phyloP scores from a whole-genome alignment of 2,113 vertebrate genomes.

The Plestiodon gilberti region DNA sequence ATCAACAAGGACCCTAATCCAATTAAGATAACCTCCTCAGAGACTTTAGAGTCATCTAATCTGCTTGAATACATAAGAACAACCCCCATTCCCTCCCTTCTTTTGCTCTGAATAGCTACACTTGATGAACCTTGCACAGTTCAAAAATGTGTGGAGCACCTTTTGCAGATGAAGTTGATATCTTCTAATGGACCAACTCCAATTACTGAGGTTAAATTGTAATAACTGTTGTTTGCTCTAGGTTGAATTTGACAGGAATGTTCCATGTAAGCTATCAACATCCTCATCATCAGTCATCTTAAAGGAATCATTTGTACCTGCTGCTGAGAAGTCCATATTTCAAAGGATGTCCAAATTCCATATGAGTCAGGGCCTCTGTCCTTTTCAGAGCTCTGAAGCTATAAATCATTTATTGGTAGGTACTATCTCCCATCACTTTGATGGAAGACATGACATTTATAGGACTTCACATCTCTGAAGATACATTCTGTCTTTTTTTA shows the following conservation, averaged over 20 bases:
- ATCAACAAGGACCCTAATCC: background rate
- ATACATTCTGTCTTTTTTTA: background rate
- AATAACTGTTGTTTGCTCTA: background rate
- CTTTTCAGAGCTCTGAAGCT: background rate
- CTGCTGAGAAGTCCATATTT: background rate
- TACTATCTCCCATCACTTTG: background rate
- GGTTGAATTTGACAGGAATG: background rate
- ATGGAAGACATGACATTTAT: no score
- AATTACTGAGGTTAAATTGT: background rate
- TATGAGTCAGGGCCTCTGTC: background rate
- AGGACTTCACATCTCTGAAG: no score
- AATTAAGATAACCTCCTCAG: background rate
- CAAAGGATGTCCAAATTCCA: background rate
- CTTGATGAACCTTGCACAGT: background rate
- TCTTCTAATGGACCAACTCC: background rate
- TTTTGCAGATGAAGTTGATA: no score
- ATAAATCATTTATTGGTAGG: background rate
- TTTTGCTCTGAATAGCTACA: background rate
- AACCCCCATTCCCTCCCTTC: no score
- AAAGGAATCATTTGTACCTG: background rate
- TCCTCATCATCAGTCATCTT: background rate
- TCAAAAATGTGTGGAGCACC: background rate
- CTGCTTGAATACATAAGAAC: background rate
- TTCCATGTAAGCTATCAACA: background rate
- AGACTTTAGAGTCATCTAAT: background rate